Base-by-base conservation (phyloP, 2,113 vertebrate species). In the Atlantisia rogersi region DNA sequence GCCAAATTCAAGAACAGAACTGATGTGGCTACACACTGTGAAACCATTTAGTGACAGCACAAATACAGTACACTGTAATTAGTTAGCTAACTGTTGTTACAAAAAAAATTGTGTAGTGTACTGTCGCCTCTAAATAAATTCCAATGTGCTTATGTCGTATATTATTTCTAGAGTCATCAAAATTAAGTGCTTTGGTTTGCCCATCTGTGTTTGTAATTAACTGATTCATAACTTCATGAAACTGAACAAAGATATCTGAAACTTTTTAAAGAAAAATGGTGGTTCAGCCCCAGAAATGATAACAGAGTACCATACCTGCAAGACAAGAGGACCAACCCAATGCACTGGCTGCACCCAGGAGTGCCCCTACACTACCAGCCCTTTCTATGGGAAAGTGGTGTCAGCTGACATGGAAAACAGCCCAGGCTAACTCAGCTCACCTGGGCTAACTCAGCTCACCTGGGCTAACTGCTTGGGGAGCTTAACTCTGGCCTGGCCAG, bases 1-100 rank as follows among this genome's bases (percentile, higher is more conserved):
- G 89, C 89, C 32, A 97, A 97, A 95, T 83, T 95, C 65, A 95
- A 96, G 95, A 97, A 91, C 67, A 86, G 67, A 94, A 97, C 76
- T 96, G 94, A 95, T 93, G 95, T 87, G 92, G 37, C 31, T 73
- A 31, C 95, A 95, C 39, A 91, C 82, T 95, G 70, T 85, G 95
- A 97, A 96, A 39, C 37, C 76, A 91, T 79, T 96, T 87, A 91
- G 64, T 91, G 82, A 77, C 59, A 96, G 60, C 82, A 79, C 39
- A 94, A 88, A 97, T 96, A 90, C 6, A 5, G 69, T 56, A 82
- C 82, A 69, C 79, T 94, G 70, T 75, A 96, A 97, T 96, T 92
- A 93, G 84, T 73, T 76, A 71, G 74, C 89, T 81, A 95, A 92
- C 76, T 52, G 31, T n/a, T 46, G 37, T 69, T 89, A 92, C 31